Evolutionary conservation across 2,113 vertebrate species (phyloP).

Genomic region (Sturnira hondurensis): DNA sequence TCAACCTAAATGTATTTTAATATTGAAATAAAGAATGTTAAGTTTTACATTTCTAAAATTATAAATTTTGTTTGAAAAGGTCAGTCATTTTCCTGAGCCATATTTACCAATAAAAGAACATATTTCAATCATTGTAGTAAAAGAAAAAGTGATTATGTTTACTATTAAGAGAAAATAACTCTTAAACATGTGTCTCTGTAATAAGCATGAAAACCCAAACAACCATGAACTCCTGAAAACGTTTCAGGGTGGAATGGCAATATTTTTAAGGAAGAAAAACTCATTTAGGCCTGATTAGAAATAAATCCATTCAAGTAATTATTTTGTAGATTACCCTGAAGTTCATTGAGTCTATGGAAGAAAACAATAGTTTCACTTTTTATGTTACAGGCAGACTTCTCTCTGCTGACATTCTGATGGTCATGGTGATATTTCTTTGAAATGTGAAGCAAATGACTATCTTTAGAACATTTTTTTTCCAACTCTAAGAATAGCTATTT

Average conservation of each 20-base stretch:
- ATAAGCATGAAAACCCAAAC: slow-evolving; percentile 38
- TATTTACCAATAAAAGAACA: slow-evolving; percentile 79
- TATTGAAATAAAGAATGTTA: slow-evolving; percentile 90
- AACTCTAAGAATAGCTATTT: slow-evolving; percentile 53
- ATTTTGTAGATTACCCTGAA: neutral
- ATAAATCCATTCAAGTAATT: slow-evolving; percentile 9
- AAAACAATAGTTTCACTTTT: neutral
- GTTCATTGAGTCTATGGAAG: slow-evolving; percentile 7
- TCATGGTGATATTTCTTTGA: slow-evolving; percentile 43
- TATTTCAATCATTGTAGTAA: slow-evolving; percentile 81
- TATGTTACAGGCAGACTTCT: neutral
- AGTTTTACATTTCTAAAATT: slow-evolving; percentile 92
- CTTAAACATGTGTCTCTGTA: slow-evolving; percentile 66
- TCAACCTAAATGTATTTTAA: slow-evolving; percentile 88
- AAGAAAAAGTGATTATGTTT: slow-evolving; percentile 75
- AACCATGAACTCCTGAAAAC: neutral
- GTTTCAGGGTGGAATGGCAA: slow-evolving; percentile 37
- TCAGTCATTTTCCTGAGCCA: slow-evolving; percentile 86
- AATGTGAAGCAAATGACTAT: slow-evolving; percentile 56
- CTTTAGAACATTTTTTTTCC: slow-evolving; percentile 35
- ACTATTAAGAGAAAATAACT: slow-evolving; percentile 76
- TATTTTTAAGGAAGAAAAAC: neutral
- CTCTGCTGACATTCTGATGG: neutral
- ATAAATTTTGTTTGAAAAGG: slow-evolving; percentile 97
- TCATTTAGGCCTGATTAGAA: neutral